These are phyloP conservation scores for Alcedo quadribrachys DNA, from an alignment of 2,797 vertebrate genomes.

Conservation along the genomic window DNA sequence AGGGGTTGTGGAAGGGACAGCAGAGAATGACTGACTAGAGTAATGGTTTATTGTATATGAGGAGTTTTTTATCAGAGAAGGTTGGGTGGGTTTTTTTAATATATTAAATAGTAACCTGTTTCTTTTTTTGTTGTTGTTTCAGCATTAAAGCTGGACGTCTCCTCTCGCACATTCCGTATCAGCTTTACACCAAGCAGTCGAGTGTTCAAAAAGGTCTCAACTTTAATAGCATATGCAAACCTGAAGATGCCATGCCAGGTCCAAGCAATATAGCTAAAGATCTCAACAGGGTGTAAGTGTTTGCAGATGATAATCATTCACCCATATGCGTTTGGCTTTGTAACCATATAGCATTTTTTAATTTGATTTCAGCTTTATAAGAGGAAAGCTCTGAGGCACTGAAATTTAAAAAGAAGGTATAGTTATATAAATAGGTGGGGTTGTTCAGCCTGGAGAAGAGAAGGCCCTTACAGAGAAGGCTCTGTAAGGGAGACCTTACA, in stretches of 20 bases:
- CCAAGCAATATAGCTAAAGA: conserved; percentile 82
- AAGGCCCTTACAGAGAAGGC: too few relatives aligned
- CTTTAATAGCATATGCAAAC: conserved; percentile 82
- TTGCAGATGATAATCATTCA: neutral
- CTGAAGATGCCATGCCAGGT: conserved; percentile 80
- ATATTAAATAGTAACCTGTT: neutral
- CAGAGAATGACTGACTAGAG: neutral
- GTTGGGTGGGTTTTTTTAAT: neutral
- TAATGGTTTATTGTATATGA: neutral
- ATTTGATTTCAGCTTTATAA: neutral
- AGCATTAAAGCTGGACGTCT: conserved; percentile 93
- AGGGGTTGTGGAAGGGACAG: neutral
- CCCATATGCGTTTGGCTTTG: neutral
- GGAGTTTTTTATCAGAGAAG: neutral
- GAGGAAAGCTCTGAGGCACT: neutral
- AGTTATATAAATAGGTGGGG: neutral
- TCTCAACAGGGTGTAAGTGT: conserved; percentile 89
- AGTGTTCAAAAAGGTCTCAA: conserved; percentile 83
- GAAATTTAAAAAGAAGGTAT: neutral
- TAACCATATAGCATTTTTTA: neutral
- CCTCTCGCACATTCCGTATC: conserved; percentile 90
- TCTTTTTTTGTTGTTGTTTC: conserved; percentile 45
- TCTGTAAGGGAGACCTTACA: too few relatives aligned
- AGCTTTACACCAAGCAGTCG: conserved; percentile 92
- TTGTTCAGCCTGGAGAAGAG: too few relatives aligned